phyloP scores from a whole-genome alignment of 1,140 invertebrate species.

The Aleiodes sp. region DNA sequence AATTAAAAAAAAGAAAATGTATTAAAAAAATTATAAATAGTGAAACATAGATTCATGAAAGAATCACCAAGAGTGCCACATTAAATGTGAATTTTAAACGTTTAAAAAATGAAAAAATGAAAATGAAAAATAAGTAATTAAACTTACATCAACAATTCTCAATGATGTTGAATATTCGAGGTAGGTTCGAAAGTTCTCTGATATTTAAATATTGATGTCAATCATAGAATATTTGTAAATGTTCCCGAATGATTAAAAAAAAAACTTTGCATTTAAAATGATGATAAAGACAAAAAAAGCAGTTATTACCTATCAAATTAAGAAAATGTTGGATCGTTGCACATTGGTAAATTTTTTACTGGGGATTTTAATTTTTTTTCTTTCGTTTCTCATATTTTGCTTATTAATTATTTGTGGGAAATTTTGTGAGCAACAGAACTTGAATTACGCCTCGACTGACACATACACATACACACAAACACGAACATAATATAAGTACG shows the following conservation, averaged over 20 bases:
- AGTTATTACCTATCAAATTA: too few relatives aligned
- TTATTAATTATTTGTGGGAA: neutral
- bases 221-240: slow-evolving; percentile 16
- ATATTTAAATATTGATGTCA: slow-evolving; percentile 16
- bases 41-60: slow-evolving; percentile 31
- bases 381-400: too few relatives aligned
- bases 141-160: slow-evolving; percentile 15
- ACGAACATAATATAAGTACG: slow-evolving; percentile 22
- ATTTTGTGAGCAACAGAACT: slow-evolving; percentile 49
- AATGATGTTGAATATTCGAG: neutral
- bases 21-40: slow-evolving; percentile 21
- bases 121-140: neutral
- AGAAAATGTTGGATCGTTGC: too few relatives aligned
- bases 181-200: slow-evolving; percentile 13
- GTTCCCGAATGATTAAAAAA: slow-evolving; percentile 13
- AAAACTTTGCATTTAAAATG: too few relatives aligned
- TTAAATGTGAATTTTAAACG: slow-evolving; percentile 29
- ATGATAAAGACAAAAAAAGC: too few relatives aligned
- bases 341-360: too few relatives aligned
- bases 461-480: slow-evolving; percentile 35
- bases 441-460: slow-evolving; percentile 36
- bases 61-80: slow-evolving; percentile 35
- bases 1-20: neutral
- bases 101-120: neutral
- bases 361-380: too few relatives aligned